phyloP scores from a whole-genome alignment of 2,797 vertebrate genomes.

The Aulostomus chinensis region DNA sequence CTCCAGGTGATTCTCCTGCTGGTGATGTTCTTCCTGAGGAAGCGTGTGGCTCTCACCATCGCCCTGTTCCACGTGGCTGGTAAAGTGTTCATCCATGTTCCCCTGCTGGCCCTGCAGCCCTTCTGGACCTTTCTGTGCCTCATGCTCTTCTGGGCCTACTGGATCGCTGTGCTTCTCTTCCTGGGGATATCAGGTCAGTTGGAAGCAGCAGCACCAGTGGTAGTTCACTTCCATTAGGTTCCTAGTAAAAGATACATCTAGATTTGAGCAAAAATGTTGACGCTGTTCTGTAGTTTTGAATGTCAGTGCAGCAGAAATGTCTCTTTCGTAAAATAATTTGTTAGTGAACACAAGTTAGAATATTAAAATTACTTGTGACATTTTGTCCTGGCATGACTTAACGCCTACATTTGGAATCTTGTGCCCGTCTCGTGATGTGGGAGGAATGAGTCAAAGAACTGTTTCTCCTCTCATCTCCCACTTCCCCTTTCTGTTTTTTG shows the following conservation, averaged over 20 bases:
- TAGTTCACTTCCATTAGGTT: no score
- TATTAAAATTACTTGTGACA: conserved; percentile 37
- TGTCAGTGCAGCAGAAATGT: background rate
- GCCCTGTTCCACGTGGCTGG: conserved; percentile 96
- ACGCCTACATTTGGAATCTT: conserved; percentile 62
- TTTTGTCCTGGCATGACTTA: conserved; percentile 46
- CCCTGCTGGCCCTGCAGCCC: conserved; percentile 91
- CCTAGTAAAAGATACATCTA: no score
- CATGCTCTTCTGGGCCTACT: conserved; percentile 95
- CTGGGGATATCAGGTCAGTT: conserved; percentile 92
- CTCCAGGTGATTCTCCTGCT: conserved; percentile 89
- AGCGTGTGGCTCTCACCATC: conserved; percentile 94
- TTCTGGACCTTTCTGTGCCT: conserved; percentile 97
- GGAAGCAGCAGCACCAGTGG: no score
- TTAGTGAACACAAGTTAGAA: conserved; percentile 21
- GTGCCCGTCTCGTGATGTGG: conserved; percentile 53
- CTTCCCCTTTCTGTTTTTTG: conserved; percentile 32
- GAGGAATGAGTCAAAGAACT: conserved; percentile 42
- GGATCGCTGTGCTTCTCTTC: conserved; percentile 92
- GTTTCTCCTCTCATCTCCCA: conserved; percentile 55
- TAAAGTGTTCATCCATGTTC: conserved; percentile 94
- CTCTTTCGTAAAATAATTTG: background rate
- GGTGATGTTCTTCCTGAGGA: conserved; percentile 95
- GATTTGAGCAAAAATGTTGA: no score
- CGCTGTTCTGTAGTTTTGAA: no score